phyloP scores from a whole-genome alignment of 2,888 invertebrate species.

The Calameuta filiformis region DNA sequence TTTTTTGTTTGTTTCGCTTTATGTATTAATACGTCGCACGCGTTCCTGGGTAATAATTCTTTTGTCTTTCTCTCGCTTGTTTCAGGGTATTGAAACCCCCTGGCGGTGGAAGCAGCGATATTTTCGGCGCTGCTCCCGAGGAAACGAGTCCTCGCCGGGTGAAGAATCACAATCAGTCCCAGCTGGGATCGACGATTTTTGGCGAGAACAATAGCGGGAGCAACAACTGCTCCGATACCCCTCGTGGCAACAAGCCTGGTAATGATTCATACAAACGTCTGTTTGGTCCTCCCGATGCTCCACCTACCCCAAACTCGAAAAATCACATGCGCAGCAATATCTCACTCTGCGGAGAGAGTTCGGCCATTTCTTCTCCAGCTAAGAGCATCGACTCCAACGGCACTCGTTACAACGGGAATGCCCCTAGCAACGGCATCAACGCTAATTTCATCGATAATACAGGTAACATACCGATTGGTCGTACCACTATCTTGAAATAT shows the following conservation, averaged over 20 bases:
- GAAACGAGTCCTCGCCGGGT: constrained; percentile 57
- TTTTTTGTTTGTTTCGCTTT: not conserved
- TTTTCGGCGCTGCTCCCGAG: constrained; percentile 65
- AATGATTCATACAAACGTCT: constrained; percentile 74
- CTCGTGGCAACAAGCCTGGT: constrained; percentile 66
- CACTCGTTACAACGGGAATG: constrained; percentile 49
- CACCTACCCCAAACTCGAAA: constrained; percentile 70
- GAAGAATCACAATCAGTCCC: constrained; percentile 58
- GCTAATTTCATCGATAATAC: constrained; percentile 15
- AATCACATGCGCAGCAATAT: constrained; percentile 74
- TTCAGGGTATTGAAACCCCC: constrained; percentile 74
- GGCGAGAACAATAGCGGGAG: constrained; percentile 62
- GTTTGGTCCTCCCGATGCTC: constrained; percentile 70
- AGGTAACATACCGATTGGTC: constrained; percentile 29
- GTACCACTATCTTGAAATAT: constrained; percentile 57
- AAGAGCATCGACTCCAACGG: constrained; percentile 42
- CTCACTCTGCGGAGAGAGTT: constrained; percentile 68
- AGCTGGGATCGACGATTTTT: constrained; percentile 57
- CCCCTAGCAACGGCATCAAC: constrained; percentile 50
- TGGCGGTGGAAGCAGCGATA: constrained; percentile 73
- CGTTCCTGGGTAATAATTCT: not conserved
- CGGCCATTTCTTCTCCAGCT: constrained; percentile 32
- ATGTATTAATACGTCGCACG: constrained; percentile 2
- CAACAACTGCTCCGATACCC: constrained; percentile 50
- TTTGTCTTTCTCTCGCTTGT: constrained; percentile 41